These are phyloP conservation scores for Dione juno DNA, from an alignment of 2,888 invertebrate species.

Conservation along the genomic window DNA sequence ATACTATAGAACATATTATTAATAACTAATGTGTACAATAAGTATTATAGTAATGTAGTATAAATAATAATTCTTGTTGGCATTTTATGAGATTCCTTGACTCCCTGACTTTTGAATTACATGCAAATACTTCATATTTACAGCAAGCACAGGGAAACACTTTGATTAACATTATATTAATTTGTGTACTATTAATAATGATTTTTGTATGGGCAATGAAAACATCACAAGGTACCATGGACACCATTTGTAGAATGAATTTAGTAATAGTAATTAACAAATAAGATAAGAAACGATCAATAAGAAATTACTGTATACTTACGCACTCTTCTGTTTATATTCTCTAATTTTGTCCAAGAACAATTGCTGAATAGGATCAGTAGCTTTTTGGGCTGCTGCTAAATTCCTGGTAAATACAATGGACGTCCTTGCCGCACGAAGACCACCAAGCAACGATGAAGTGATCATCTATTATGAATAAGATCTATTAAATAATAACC, in stretches of 20 bases:
- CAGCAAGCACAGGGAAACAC: too few relatives aligned
- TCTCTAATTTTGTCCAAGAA: constrained; percentile 96
- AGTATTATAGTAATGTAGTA: too few relatives aligned
- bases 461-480: constrained; percentile 79
- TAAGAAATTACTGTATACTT: constrained; percentile 65
- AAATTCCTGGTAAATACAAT: constrained; percentile 86
- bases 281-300: neutral
- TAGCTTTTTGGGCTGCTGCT: constrained; percentile 88
- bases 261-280: neutral
- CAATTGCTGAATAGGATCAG: constrained; percentile 96
- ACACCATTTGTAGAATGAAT: neutral
- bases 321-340: constrained; percentile 94
- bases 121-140: too few relatives aligned
- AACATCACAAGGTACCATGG: neutral
- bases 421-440: constrained; percentile 77
- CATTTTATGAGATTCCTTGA: too few relatives aligned
- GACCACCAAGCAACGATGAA: constrained; percentile 76
- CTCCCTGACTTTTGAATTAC: too few relatives aligned
- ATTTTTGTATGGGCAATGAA: too few relatives aligned
- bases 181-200: too few relatives aligned
- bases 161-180: too few relatives aligned
- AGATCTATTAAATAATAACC: constrained; percentile 62
- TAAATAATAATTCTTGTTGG: too few relatives aligned
- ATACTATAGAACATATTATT: too few relatives aligned
- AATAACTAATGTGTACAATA: too few relatives aligned